Evolutionary conservation across 2,888 invertebrate genomes (phyloP), one percentile per base, ranked within the genome.

Genomic region (Endotricha flammealis): DNA sequence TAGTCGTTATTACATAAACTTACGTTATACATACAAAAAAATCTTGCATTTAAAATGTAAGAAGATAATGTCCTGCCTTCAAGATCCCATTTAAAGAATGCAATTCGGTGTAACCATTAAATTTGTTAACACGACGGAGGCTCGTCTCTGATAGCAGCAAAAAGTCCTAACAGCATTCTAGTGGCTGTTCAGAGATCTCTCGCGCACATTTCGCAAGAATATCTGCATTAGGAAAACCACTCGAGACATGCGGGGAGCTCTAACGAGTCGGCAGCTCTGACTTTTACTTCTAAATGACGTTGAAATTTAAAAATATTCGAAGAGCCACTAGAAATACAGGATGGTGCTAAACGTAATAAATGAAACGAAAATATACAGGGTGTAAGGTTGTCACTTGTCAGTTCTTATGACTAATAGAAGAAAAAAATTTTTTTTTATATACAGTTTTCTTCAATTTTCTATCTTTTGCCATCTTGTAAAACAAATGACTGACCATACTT

Each of bases 111-210:
- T 25, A 12, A 20, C 25, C 25, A n/a, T n/a, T 6, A 25, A 32
- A 32, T 25, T 29, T 25, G 16, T 25, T 29, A 32, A 75, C 75
- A 75, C 65, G 58, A 50, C 52, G 53, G 50, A 50, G 67, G 70
- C 53, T 70, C 59, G 64, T 56, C 44, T 59, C 36, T 49, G 53
- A 57, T 50, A 51, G 44, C 44, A 41, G 56, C 55, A 74, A 75
- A 74, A 75, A 72, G 58, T 53, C 46, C 50, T 58, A 57, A 65
- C 66, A 64, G 47, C 57, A 52, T 64, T 70, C 64, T 71, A 70
- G 74, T 61, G 64, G 64, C 61, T 62, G 57, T 56, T 61, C 39
- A 55, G 57, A 56, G 62, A 66, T 48, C 66, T 66, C 61, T 64
- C n/a, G 68, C 39, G 59, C 64, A 69, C 64, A 66, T 70, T 72